phyloP scores from a whole-genome alignment of 2,888 invertebrate species.

The Smittia sp. region DNA sequence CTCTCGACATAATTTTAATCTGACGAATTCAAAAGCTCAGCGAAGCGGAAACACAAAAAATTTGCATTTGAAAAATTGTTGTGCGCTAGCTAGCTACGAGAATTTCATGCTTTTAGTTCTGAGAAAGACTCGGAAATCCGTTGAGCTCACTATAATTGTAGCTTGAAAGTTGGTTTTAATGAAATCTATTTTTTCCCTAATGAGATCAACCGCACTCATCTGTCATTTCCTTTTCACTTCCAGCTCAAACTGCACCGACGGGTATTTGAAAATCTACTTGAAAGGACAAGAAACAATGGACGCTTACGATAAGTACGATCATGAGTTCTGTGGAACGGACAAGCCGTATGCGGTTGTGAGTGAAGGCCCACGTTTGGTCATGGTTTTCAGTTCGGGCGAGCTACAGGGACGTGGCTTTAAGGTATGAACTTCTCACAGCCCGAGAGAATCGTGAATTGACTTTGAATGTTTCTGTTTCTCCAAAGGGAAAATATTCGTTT shows the following conservation, averaged over 20 bases:
- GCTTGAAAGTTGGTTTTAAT: too few relatives aligned
- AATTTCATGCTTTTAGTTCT: too few relatives aligned
- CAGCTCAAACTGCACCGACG: constrained; percentile 75
- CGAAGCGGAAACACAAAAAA: not conserved
- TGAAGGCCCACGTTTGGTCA: constrained; percentile 87
- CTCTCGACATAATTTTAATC: not conserved
- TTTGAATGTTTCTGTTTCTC: constrained; percentile 24
- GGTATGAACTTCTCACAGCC: constrained; percentile 48
- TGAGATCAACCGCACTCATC: too few relatives aligned
- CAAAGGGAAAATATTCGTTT: constrained; percentile 55
- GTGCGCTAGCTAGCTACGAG: not conserved
- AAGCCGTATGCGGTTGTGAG: constrained; percentile 80
- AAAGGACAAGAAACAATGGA: constrained; percentile 90
- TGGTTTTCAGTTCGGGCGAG: constrained; percentile 94
- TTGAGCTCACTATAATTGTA: too few relatives aligned
- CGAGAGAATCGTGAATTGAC: not conserved
- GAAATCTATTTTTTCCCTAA: too few relatives aligned
- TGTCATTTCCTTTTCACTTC: not conserved
- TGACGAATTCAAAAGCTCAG: not conserved
- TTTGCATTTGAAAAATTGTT: not conserved
- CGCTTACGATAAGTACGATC: constrained; percentile 90
- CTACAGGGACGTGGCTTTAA: constrained; percentile 88
- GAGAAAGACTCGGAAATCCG: too few relatives aligned
- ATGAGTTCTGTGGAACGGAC: constrained; percentile 79
- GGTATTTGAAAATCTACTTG: constrained; percentile 84